A percentile compares a stretch with the other conserved stretches of the same genome.
Evolutionary conservation across 2,113 vertebrate genomes (phyloP).

Genomic region (Oplegnathus fasciatus): DNA sequence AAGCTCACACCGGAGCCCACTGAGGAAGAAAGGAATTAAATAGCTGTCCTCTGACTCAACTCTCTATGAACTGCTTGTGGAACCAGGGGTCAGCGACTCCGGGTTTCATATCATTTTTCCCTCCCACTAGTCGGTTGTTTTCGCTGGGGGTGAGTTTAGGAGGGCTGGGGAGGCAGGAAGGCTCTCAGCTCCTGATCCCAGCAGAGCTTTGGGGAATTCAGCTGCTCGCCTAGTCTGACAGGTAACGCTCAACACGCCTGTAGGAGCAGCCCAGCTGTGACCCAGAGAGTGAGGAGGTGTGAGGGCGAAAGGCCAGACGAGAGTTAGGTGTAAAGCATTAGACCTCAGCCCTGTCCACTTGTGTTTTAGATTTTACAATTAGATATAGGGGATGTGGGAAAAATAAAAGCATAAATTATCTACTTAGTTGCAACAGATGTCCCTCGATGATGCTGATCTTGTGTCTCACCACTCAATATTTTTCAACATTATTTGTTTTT

Average conservation of each 20-base stretch:
- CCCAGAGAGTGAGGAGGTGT: conserved; percentile 51
- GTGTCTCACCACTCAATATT: not conserved
- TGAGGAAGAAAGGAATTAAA: conserved; percentile 62
- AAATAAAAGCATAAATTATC: conserved; percentile 1
- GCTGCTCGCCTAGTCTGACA: conserved; percentile 57
- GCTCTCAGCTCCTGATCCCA: conserved; percentile 52
- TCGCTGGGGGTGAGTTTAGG: conserved; percentile 44
- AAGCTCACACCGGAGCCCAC: conserved; percentile 54
- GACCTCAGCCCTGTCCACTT: not conserved
- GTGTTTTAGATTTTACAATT: conserved; percentile 15
- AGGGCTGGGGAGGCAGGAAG: conserved; percentile 35
- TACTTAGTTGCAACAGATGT: conserved; percentile 5
- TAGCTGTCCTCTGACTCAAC: conserved; percentile 71
- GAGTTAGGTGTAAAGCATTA: conserved; percentile 4
- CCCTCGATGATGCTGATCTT: not conserved
- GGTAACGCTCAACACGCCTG: conserved; percentile 56
- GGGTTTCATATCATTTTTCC: conserved; percentile 62
- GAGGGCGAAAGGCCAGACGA: conserved; percentile 61
- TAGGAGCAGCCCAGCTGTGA: conserved; percentile 60
- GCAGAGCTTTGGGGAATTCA: conserved; percentile 2
- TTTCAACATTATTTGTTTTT: conserved; percentile 23
- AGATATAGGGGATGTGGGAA: not conserved
- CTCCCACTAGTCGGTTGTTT: conserved; percentile 59
- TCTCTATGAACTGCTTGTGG: conserved; percentile 70
- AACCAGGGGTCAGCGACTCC: conserved; percentile 70